Base-by-base conservation (phyloP, 2,797 vertebrate genomes). In the Poliocrania exsul region DNA sequence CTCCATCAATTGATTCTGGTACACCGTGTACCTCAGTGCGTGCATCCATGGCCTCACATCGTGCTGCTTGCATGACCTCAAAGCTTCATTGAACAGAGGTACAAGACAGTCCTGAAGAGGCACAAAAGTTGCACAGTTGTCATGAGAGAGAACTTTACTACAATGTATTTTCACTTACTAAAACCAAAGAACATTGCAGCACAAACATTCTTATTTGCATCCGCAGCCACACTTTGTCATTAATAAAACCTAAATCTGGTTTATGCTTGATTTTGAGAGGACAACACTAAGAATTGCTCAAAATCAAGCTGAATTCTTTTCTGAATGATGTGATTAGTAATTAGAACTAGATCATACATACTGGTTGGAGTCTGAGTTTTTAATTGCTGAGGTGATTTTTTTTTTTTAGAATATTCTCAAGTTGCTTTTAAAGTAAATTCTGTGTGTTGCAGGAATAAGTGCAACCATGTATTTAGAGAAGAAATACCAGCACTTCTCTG, bases 11-110 rank as follows among this genome's bases (percentile, higher is more conserved):
- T 98, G 98, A 78, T 98, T 98, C 96, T 99, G 99, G 95, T 99
- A 99, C 79, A 97, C 97, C 1, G 99, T 99, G 90, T 99, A 99
- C 95, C 99, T 97, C 73, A 99, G 97, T 0, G 99, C 99, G 69
- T 99, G 99, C 85, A 99, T 99, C 98, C 99, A 99, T 0, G 99
- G 99, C 94, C 99, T 98, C 2, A 99, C 99, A 65, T 99, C 99
- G 72, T 99, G 99, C 82, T 99, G 99, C 73, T 99, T 99, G 78
- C 99, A 99, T 1, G 98, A 99, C 90, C 98, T 98, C 86, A 99
- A 96, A 23, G 99, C 99, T 74, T 99, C 99, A 81, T 98, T 99
- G 97, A 98, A 98, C 31, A 99, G 98, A 58, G 99, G 99, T 87
- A 99, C 98, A 47, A 99, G 98, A 73, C 98, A 99, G 92, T 99